Evolutionary conservation across 2,797 vertebrate genomes (phyloP), one percentile per base, ranked within the genome.

Genomic region (Triplophysa bombifrons): DNA sequence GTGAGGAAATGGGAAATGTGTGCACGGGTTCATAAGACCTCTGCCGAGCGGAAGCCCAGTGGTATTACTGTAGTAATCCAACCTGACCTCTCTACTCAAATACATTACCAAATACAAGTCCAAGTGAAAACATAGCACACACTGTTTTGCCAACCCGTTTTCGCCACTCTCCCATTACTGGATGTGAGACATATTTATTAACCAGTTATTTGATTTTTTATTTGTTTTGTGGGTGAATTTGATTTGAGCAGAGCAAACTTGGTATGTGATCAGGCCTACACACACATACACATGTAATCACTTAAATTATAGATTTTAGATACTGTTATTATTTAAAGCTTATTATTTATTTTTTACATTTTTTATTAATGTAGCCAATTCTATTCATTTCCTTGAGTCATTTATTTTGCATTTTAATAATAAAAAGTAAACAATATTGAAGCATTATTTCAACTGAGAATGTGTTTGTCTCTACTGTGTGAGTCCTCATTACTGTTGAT

Each of bases 101-200:
- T 16, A 82, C 72, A 85, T 82, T 83, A 14, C 46, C 46, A 48
- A 48, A 48, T 48, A 58, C 7, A 44, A 78, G 34, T 85, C 83
- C 38, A n/a, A 70, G 72, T 83, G 72, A 83, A 85, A 2, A 77
- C 88, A 85, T 41, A 72, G 60, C 70, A 20, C 53, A 17, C 8
- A 38, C 13, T 60, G 63, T 76, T 17, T n/a, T 22, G 87, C 85
- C 51, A n/a, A 53, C 88, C 34, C 7, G 34, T 38, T 38, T 38
- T 38, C 6, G 6, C 34, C 34, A 88, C 86, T 90, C 85, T 73
- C 34, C 34, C 63, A 65, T 61, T 89, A 83, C 84, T 83, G 86
- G 87, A 90, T 90, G 87, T 84, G 84, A 83, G 86, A 88, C 91
- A 92, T 90, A 90, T 91, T 89, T 88, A 92, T 92, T 91, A 88